Evolutionary conservation across 2,113 vertebrate genomes (phyloP).

Genomic region (Salvator merianae): DNA sequence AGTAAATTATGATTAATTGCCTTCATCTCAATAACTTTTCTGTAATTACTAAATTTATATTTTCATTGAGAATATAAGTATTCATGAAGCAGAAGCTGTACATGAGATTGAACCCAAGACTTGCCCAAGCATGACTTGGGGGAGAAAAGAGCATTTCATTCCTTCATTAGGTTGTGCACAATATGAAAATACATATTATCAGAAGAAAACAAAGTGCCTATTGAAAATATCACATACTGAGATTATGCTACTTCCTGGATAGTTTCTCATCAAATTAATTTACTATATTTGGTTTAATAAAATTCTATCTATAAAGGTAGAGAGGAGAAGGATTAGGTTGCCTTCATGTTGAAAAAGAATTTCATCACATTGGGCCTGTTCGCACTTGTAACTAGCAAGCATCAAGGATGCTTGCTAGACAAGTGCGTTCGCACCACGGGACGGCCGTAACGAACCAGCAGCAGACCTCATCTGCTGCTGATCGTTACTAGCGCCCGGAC

Average conservation of each 20-base stretch:
- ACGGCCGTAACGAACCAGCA: too few relatives aligned
- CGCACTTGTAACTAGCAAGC: too few relatives aligned
- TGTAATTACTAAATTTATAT: conserved; percentile 39
- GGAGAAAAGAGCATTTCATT: not conserved
- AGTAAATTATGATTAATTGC: conserved; percentile 39
- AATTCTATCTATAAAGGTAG: not conserved
- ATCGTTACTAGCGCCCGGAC: too few relatives aligned
- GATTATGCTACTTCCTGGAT: not conserved
- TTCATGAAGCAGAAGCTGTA: not conserved
- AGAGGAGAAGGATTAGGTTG: not conserved
- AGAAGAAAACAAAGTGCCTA: not conserved
- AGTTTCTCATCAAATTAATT: not conserved
- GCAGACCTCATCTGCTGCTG: too few relatives aligned
- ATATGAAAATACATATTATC: not conserved
- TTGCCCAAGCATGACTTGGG: not conserved
- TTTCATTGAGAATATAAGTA: not conserved
- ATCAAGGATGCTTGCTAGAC: too few relatives aligned
- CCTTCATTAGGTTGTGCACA: not conserved
- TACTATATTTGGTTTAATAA: not conserved
- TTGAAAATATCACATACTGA: not conserved
- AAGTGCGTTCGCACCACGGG: too few relatives aligned
- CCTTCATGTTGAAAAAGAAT: not conserved
- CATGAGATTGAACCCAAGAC: not conserved
- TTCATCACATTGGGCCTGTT: too few relatives aligned
- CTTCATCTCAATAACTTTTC: conserved; percentile 34